phyloP scores from a whole-genome alignment of 2,797 vertebrate species.

The Poeciliopsis presidionis region DNA sequence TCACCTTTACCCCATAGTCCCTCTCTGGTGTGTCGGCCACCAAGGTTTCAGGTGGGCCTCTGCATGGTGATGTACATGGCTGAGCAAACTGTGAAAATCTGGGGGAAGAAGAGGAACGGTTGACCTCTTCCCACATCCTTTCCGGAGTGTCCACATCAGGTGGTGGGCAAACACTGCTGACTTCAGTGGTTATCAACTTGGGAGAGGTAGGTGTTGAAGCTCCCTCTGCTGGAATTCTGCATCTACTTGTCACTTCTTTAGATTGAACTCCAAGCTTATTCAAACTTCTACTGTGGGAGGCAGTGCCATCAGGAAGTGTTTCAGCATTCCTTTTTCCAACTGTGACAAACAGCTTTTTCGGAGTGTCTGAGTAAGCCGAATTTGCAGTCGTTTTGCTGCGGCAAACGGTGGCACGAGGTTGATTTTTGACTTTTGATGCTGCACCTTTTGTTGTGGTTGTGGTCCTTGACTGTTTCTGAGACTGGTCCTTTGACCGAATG shows the following conservation, averaged over 20 bases:
- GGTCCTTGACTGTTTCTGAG: conserved; percentile 20
- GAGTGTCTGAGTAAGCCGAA: conserved; percentile 23
- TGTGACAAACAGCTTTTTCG: conserved; percentile 19
- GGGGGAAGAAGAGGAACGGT: conserved; percentile 12
- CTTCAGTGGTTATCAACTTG: conserved; percentile 28
- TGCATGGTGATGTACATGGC: conserved; percentile 46
- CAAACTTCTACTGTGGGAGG: conserved; percentile 22
- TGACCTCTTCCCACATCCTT: conserved; percentile 22
- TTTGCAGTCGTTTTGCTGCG: conserved; percentile 12
- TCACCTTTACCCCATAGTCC: conserved; percentile 89
- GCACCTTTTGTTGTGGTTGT: conserved; percentile 23
- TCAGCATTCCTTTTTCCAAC: conserved; percentile 28
- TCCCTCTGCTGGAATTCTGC: conserved; percentile 20
- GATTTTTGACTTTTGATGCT: conserved; percentile 24
- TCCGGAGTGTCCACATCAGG: conserved; percentile 74
- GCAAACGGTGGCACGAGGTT: conserved; percentile 6
- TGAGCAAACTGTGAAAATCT: conserved; percentile 47
- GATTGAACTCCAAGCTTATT: conserved; percentile 13
- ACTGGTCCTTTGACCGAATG: conserved; percentile 35
- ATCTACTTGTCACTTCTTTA: conserved; percentile 6
- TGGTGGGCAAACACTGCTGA: conserved; percentile 32
- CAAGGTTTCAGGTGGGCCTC: conserved; percentile 66
- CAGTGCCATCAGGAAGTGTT: conserved; percentile 8
- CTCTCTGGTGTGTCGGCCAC: conserved; percentile 88
- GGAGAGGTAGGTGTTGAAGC: conserved; percentile 29